Percentiles rank a stretch among this genome's conserved stretches.
Conservation (phyloP, 1,140 invertebrate species). For the Apis mellifera region Amel_HAv3.1 CM009934.2:6751001-6751500, state of each 20-base stretch:
- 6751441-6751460: conserved; percentile 50
- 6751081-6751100: neutral
- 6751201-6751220: conserved; percentile 26
- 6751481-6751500: conserved; percentile 28
- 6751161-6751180: conserved; percentile 29
- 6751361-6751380: no score
- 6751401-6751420: neutral
- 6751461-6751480: neutral
- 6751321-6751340: neutral
- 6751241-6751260: conserved; percentile 61
- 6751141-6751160: conserved; percentile 13
- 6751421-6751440: neutral
- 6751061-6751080: neutral
- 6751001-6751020: no score
- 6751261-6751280: conserved; percentile 63
- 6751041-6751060: no score
- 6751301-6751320: neutral
- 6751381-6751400: no score
- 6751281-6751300: conserved; percentile 32
- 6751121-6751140: conserved; percentile 1
- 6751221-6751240: conserved; percentile 20
- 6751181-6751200: conserved; percentile 58
- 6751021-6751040: neutral
- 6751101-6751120: no score
- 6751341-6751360: no score